Base-by-base conservation (phyloP, 2,888 invertebrate species). In the Lithophane semibrunnea region DNA sequence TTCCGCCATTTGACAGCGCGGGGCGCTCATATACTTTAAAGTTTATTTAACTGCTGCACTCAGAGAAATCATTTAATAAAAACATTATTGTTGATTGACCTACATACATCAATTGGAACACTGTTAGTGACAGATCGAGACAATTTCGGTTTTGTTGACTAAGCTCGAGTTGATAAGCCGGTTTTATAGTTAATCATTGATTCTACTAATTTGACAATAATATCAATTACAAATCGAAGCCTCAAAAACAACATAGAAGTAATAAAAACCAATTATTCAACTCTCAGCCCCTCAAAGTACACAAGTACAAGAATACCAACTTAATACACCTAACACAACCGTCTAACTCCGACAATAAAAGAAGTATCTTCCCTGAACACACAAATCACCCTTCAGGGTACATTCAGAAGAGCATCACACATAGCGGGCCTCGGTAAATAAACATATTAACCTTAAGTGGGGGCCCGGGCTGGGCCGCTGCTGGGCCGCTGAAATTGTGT, bases 361-460 rank as follows among this genome's bases (percentile, higher is more conserved):
- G 86, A 77, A 84, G 81, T 83, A 88, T 86, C 81, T 75, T 52
- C 54, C 73, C 61, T 73, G 75, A 83, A 80, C 86, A 88, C 86
- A 88, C 86, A 87, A 86, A 88, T 88, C 88, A 88, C 84, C 83
- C 88, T 79, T 79, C 79, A 44, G 76, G 80, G 86, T 75, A 82
- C 82, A 74, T 88, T 83, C 81, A 84, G 78, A 42, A 82, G 85
- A 82, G 84, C 83, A 83, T 79, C 86, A 75, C 77, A 75, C 83
- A 85, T 81, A 83, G 79, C 75, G 88, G 87, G 85, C 82, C 88
- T 90, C 86, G 89, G 93, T 94, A 95, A 95, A 95, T 95, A 95
- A 95, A 94, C 94, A 95, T 95, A 95, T 95, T 95, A 95, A 93
- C 92, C 90, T 90, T 93, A 93, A 94, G 94, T 93, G 94, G 93